Evolutionary conservation across 1,140 invertebrate genomes (phyloP), one percentile per base, ranked within the genome.

Genomic region (Drosophila varians): DNA sequence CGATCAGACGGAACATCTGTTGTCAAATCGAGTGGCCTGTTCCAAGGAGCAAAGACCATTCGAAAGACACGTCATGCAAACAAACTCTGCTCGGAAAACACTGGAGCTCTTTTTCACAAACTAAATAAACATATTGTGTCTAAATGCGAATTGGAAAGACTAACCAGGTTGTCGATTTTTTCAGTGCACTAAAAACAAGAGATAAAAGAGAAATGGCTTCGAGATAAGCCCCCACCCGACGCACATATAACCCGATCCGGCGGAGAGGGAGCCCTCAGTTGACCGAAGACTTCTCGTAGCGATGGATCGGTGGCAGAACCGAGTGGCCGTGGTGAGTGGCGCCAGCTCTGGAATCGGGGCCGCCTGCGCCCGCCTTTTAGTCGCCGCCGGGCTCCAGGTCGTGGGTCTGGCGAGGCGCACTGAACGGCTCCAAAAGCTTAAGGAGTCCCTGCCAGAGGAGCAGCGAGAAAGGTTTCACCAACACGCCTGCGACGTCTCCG

Each of bases 331-430:
- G 3, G 93, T 95, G 8, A 95, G 94, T 6, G 94, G 93, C 3
- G 94, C 94, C 16, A 94, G 93, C 53, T 92, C 92, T 2, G 94
- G 94, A 0, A 95, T 95, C 53, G 94, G 94, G 0, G 92, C 92
- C 1, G 92, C 91, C 3, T 91, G 92, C 40, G 91, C 92, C 51
- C 77, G 86, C 31, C 73, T 84, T 0, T 73, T 95, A n/a, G 92
- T 93, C 0, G 75, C 92, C 19, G 75, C 92, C 60, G 94, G 94
- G 2, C 82, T 95, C 40, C 92, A 91, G 45, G 94, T 95, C 0
- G 92, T 90, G 4, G 91, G 82, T 4, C 49, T 91, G 12, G 91
- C 90, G 0, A 75, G 90, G 1, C 90, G 90, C 48, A 75, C 74
- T 19, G 74, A 87, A 5, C 76, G 77, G 0, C 56, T 91, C 14